Evolutionary conservation across 2,888 invertebrate genomes (phyloP), one percentile per base, ranked within the genome.

Genomic region (Mongoloraphidia duomilia): DNA sequence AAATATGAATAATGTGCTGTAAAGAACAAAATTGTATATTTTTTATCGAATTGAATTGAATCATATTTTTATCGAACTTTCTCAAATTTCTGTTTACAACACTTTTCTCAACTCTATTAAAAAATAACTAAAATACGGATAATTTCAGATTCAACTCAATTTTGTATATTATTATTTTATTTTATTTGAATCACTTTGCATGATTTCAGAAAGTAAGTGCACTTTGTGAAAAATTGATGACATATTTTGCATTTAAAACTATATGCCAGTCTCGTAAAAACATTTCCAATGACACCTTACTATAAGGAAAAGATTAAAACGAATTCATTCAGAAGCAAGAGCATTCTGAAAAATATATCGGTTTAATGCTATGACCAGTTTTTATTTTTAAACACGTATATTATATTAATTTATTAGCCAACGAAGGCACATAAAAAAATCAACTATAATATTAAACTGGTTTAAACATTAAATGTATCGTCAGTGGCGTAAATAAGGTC

Each of bases 271-370:
- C 26, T 26, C 26, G 34, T 52, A 38, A 53, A 54, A 56, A 66
- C 68, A 68, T 68, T 68, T 68, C 68, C 68, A 68, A 68, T 68
- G 68, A 65, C 63, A 68, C 68, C 68, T 68, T 68, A 68, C 68
- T 68, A 68, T 68, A 68, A 68, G 67, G 68, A 67, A 68, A 66
- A 67, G 65, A 64, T 63, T 53, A 56, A 57, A 53, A 55, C 55
- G 54, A 54, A 52, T 55, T 55, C 53, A 58, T 49, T 50, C 50
- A 53, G 49, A 49, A 50, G 49, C 50, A 45, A 51, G 48, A 50
- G 49, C 53, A 53, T 53, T 51, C 52, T 36, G 46, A 46, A 49
- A 51, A 50, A 50, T 35, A 47, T 50, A 26, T 26, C 42, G 33
- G 12, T 33, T 42, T 17, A 26, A 33, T 42, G 17, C 26, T 17